phyloP scores from a whole-genome alignment of 2,888 invertebrate species.

The Perithous albicinctus region DNA sequence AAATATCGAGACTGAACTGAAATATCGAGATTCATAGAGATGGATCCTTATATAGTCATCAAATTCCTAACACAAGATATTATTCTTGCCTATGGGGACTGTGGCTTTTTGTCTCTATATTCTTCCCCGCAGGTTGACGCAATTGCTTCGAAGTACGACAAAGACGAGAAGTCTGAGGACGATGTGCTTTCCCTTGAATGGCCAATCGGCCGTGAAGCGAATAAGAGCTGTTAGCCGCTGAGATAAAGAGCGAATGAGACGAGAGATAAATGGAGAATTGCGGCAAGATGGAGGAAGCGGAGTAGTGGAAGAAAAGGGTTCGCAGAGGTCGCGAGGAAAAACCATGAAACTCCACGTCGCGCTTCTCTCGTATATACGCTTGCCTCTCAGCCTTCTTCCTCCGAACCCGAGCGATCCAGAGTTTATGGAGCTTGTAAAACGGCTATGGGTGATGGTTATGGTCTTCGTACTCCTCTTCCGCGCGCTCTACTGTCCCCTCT shows the following conservation, averaged over 20 bases:
- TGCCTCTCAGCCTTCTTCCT: neutral
- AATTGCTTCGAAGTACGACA: slow-evolving; percentile 19
- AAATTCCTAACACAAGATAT: neutral
- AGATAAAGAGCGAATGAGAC: slow-evolving; percentile 26
- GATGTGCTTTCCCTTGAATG: slow-evolving; percentile 68
- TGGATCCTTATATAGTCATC: neutral
- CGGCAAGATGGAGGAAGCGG: slow-evolving; percentile 20
- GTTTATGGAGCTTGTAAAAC: slow-evolving; percentile 53
- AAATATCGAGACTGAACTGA: no score
- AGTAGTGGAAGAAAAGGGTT: slow-evolving; percentile 46
- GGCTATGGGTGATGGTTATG: slow-evolving; percentile 46
- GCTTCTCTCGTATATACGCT: neutral
- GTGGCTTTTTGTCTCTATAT: slow-evolving; percentile 14
- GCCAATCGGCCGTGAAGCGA: slow-evolving; percentile 31
- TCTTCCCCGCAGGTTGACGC: slow-evolving; percentile 20
- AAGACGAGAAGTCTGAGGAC: slow-evolving; percentile 11
- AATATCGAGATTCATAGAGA: no score
- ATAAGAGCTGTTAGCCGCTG: slow-evolving; percentile 13
- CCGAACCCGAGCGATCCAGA: slow-evolving; percentile 10
- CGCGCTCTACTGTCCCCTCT: neutral
- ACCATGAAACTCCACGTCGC: slow-evolving; percentile 32
- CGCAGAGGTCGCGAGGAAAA: slow-evolving; percentile 39
- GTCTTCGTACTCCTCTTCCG: slow-evolving; percentile 25
- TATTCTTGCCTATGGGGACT: neutral
- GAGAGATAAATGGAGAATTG: slow-evolving; percentile 10